Conservation (phyloP, 2,797 vertebrate genomes). For the Salmo trutta region DNA sequence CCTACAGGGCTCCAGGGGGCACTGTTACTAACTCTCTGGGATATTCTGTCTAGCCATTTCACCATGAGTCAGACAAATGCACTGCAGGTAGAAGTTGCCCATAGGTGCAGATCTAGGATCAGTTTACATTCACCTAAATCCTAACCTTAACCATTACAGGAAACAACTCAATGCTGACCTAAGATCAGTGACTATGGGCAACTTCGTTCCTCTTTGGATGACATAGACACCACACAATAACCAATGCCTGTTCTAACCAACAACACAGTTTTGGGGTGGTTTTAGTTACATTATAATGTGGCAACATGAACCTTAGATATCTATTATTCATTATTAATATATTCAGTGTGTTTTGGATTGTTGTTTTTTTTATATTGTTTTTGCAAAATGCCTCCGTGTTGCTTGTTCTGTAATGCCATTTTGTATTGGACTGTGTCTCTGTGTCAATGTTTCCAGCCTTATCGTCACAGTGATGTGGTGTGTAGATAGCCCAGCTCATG, state of each 20-base stretch:
- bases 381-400: constrained; percentile 67
- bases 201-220: constrained; percentile 22
- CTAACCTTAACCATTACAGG: not conserved
- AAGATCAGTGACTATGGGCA: constrained; percentile 10
- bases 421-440: constrained; percentile 39
- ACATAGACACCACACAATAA: constrained; percentile 48
- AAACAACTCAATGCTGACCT: constrained; percentile 19
- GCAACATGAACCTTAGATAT: constrained; percentile 54
- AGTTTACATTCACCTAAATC: not conserved
- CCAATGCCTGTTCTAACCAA: constrained; percentile 58
- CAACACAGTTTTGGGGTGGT: constrained; percentile 39
- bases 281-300: constrained; percentile 54
- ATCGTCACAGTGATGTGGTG: constrained; percentile 46
- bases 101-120: not conserved
- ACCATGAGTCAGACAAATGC: constrained; percentile 25
- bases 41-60: constrained; percentile 59
- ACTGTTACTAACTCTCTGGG: constrained; percentile 65
- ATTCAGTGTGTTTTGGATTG: constrained; percentile 55
- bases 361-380: constrained; percentile 53
- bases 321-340: constrained; percentile 63
- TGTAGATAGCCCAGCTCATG: constrained; percentile 62
- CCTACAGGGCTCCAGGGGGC: constrained; percentile 66
- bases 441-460: constrained; percentile 62
- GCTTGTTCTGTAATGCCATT: constrained; percentile 48
- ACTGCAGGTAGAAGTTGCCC: constrained; percentile 10